Base-by-base conservation (phyloP, 2,113 vertebrate genomes). In the Erythrolamprus reginae region DNA sequence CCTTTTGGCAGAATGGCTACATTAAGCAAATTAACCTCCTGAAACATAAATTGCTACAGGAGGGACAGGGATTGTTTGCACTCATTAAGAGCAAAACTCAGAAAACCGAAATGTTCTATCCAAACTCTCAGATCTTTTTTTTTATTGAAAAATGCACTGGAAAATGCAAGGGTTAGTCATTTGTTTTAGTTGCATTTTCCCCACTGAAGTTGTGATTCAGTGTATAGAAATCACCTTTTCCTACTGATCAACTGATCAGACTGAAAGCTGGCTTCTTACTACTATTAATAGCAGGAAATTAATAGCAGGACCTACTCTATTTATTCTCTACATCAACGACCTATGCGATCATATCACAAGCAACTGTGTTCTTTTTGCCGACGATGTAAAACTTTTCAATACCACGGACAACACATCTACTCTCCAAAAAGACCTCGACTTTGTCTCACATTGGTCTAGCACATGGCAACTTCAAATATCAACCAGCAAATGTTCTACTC, bases 11-110 rank as follows among this genome's bases (percentile, higher is more conserved):
- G 91, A 53, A 89, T 91, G 55, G 86, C 90, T 92, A 89, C 0
- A 53, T 93, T 94, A 93, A 94, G 86, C 70, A 95, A 96, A 94
- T 91, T 91, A 91, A 88, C 86, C 70, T 84, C 77, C 47, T 33
- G 42, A 55, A 88, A 91, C 77, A 88, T 84, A 91, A 91, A 88
- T 88, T 88, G 38, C 45, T 50, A n/a, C 86, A 38, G 28, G 70
- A 88, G 28, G 42, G 86, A 86, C n/a, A 51, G 28, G 85, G 65
- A 23, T 87, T 88, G 86, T 48, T 61, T 88, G 86, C 45, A 42
- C 86, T n/a, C 77, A 84, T 91, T 91, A 91, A 51, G 47, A 88
- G 70, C 21, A 91, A 58, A n/a, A 83, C 45, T 26, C 19, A 42
- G 21, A 26, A 48, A 77, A 52, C 61, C 38, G 21, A 82, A 55